A percentile compares a stretch with the other conserved stretches of the same genome.
phyloP scores from a whole-genome alignment of 2,888 invertebrate genomes.

The Volucella zonaria region DNA sequence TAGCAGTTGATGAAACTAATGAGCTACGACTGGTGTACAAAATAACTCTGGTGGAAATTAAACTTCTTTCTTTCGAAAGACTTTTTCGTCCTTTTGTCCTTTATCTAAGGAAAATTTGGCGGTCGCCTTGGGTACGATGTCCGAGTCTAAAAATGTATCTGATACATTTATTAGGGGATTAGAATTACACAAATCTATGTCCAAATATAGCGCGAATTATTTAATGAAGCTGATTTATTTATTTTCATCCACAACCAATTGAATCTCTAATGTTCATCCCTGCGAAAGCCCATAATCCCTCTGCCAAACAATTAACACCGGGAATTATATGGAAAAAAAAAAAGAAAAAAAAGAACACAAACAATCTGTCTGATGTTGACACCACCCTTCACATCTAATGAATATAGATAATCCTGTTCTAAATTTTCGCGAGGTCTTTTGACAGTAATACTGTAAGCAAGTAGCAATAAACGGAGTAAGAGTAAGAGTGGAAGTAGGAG shows the following conservation, averaged over 20 bases:
- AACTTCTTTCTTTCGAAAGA: not conserved
- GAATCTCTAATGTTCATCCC: constrained; percentile 7
- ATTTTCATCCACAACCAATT: not conserved
- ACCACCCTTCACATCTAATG: constrained; percentile 19
- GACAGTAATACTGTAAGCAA: constrained; percentile 27
- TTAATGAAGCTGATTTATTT: constrained; percentile 3
- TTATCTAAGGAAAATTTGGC: not conserved
- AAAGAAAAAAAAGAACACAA: constrained; percentile 13
- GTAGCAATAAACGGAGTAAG: not conserved
- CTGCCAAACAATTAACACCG: constrained; percentile 19
- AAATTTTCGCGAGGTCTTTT: constrained; percentile 6
- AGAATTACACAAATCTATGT: not conserved
- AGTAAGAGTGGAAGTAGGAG: too few species aligned
- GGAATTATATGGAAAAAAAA: constrained; percentile 6
- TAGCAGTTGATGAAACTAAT: constrained; percentile 2
- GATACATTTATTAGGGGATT: not conserved
- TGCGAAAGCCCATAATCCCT: constrained; percentile 13
- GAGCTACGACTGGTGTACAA: too few species aligned
- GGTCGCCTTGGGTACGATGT: not conserved
- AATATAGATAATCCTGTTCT: constrained; percentile 35
- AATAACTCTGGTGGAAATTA: too few species aligned
- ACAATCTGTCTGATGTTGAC: constrained; percentile 22
- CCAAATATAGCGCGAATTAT: not conserved
- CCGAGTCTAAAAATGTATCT: not conserved
- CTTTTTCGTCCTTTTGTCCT: not conserved